These are phyloP conservation scores for Takifugu rubripes DNA, from an alignment of 2,797 vertebrate genomes.

Conservation along the genomic window DNA sequence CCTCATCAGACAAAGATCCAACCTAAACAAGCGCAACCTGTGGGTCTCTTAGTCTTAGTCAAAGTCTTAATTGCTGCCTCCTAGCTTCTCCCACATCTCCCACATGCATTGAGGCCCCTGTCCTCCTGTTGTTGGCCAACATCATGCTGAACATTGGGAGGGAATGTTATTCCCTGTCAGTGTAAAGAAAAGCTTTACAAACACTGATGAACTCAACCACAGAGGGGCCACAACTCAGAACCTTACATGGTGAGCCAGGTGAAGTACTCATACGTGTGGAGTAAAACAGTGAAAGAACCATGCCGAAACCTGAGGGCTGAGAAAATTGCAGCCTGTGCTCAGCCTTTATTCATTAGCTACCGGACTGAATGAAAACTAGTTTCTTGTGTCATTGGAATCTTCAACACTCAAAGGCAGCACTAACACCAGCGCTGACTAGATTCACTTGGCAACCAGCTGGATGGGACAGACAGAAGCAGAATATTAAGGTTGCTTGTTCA, in stretches of 20 bases:
- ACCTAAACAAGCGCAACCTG: conserved; percentile 40
- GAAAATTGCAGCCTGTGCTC: too few species aligned
- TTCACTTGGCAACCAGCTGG: conserved; percentile 52
- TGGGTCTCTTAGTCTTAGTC: conserved; percentile 3
- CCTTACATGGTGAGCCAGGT: too few species aligned
- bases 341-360: too few species aligned
- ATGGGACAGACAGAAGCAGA: conserved; percentile 40
- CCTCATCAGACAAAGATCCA: conserved; percentile 20
- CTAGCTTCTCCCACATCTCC: conserved; percentile 37
- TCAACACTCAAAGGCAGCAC: conserved; percentile 6
- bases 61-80: conserved; percentile 8
- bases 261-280: too few species aligned
- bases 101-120: conserved; percentile 21
- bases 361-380: not conserved
- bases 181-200: too few species aligned
- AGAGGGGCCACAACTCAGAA: too few species aligned
- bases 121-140: conserved; percentile 19
- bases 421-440: conserved; percentile 17
- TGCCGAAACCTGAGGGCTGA: too few species aligned
- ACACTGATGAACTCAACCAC: too few species aligned
- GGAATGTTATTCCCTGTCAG: too few species aligned
- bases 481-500: conserved; percentile 44
- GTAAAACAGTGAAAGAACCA: too few species aligned
- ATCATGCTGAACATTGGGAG: conserved; percentile 24
- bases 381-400: not conserved